Base-by-base conservation (phyloP, 1,140 invertebrate species). In the Matsumurasca onukii region DNA sequence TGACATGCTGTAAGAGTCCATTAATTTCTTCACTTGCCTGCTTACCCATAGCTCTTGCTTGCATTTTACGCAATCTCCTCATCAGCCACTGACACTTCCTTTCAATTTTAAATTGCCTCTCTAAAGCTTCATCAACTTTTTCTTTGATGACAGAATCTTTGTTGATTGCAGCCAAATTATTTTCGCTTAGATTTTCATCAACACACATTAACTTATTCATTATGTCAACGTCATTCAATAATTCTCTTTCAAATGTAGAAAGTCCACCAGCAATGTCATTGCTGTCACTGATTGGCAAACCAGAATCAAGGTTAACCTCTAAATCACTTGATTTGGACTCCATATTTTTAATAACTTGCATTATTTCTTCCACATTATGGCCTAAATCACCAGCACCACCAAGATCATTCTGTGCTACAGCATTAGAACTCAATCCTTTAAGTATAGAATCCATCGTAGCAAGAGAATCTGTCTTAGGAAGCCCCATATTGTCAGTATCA, bases 11-110 rank as follows among this genome's bases (percentile, higher is more conserved):
- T 75, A 94, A 80, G 66, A 93, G 83, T 66, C 87, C 85, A 17
- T 84, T 83, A 1, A 90, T 85, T 78, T 96, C 90, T 67, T 90
- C 88, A 62, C 87, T 87, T 27, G 88, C 82, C 76, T 94, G 91
- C 61, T 86, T 85, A 15, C 91, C 90, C 71, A 93, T 81, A 20
- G 87, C 80, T 61, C 85, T 82, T 0, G 86, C 84, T 77, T 95
- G 91, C 5, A 93, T 77, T 75, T 93, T 92, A 0, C 88, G 80
- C 39, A 94, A 78, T 52, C 93, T 81, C 66, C 91, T 82, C 71
- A 90, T 73, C 61, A 95, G 77, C 76, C 89, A 88, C 2, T 90
- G 87, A 65, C 86, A 84, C 71, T 87, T 82, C 24, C 88, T 81
- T 72, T 90, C 86, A 29, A 90, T 79, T 49, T 86, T 80, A 67